These are phyloP conservation scores for Brachionus asplanchnoidis DNA, from an alignment of 1,140 invertebrate genomes.

Conservation along the genomic window DNA sequence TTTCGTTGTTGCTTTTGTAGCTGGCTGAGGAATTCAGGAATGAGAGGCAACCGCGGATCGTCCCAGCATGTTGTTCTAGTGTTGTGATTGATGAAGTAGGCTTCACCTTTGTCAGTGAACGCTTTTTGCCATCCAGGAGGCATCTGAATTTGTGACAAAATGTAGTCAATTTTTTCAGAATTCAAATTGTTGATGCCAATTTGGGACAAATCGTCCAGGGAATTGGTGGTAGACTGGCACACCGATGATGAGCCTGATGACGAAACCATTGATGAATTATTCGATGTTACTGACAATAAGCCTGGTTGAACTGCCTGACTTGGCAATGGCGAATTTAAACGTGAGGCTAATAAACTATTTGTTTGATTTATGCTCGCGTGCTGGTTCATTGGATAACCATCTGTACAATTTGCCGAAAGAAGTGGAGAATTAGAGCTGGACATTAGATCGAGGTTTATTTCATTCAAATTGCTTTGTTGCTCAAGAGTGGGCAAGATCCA, in stretches of 20 bases:
- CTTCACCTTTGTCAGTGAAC: slow-evolving; percentile 72
- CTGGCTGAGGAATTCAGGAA: neutral
- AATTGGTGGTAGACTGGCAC: neutral
- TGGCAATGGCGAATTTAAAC: slow-evolving; percentile 19
- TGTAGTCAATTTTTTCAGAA: slow-evolving; percentile 18
- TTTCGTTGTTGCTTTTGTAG: slow-evolving; percentile 6
- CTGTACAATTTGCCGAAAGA: neutral
- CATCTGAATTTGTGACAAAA: slow-evolving; percentile 34
- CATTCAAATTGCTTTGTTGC: neutral
- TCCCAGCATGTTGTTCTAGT: slow-evolving; percentile 99
- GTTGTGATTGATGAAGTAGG: slow-evolving; percentile 98
- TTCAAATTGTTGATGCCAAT: neutral
- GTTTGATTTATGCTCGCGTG: neutral
- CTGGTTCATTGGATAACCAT: neutral
- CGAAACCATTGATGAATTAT: neutral
- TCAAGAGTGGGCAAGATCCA: neutral
- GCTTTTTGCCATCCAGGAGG: slow-evolving; percentile 38
- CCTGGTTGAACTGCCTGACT: neutral
- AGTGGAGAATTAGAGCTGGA: neutral
- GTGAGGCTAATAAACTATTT: slow-evolving; percentile 14
- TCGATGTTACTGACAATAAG: neutral
- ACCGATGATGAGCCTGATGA: neutral
- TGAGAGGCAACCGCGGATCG: slow-evolving; percentile 68
- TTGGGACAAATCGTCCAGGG: neutral
- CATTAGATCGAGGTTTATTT: slow-evolving; percentile 19